These are phyloP conservation scores for Lasius platythorax DNA, from an alignment of 2,888 invertebrate species.

Conservation along the genomic window DNA sequence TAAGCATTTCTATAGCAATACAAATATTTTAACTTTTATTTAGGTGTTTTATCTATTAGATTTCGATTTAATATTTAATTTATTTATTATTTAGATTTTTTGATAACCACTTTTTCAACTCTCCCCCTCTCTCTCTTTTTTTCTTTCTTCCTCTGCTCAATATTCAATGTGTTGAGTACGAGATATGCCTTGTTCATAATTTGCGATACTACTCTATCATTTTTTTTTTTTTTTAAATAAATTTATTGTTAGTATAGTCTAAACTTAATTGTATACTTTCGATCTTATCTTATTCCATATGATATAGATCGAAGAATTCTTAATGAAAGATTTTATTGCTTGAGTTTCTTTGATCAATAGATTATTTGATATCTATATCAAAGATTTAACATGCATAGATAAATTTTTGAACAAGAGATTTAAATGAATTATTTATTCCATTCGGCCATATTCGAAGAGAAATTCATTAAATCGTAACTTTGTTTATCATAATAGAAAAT, in stretches of 20 bases:
- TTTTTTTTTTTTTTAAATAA: neutral
- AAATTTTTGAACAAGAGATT: neutral
- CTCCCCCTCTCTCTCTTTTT: neutral
- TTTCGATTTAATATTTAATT: neutral
- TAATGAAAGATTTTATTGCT: neutral
- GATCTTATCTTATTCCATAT: neutral
- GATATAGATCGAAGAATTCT: neutral
- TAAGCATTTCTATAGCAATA: neutral
- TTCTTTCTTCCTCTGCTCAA: neutral
- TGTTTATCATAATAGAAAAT: neutral
- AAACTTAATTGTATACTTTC: conserved; percentile 1
- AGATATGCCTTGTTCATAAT: neutral
- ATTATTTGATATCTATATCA: neutral
- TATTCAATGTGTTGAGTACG: neutral
- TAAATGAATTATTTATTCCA: neutral
- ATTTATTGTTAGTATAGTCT: neutral
- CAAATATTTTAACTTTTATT: neutral
- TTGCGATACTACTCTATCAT: neutral
- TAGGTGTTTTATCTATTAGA: neutral
- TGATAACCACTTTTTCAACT: neutral
- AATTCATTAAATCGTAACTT: neutral
- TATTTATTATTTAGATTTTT: neutral
- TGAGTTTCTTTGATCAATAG: neutral
- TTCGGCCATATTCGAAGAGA: neutral
- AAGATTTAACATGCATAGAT: neutral